phyloP scores from a whole-genome alignment of 2,113 vertebrate genomes.

The Sclerurus mexicanus region DNA sequence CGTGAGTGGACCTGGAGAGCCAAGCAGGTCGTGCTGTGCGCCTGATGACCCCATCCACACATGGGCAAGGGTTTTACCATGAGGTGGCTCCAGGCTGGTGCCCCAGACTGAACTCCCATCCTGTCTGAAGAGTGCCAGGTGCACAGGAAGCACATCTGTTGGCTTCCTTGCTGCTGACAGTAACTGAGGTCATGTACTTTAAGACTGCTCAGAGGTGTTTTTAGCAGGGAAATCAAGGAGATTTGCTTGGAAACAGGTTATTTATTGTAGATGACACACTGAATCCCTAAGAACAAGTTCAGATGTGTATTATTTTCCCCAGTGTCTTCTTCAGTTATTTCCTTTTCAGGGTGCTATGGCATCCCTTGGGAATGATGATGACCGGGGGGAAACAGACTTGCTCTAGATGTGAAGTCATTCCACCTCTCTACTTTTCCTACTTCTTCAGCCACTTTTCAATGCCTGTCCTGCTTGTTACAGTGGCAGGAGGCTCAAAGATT shows the following conservation, averaged over 20 bases:
- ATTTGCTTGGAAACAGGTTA: not conserved
- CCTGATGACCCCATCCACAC: not conserved
- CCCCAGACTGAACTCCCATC: not conserved
- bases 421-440: not conserved
- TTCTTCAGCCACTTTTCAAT: not conserved
- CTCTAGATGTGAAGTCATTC: not conserved
- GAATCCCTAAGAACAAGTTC: not conserved
- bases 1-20: not conserved
- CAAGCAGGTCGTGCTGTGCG: not conserved
- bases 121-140: not conserved
- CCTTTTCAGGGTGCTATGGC: not conserved
- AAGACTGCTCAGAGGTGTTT: fast-evolving
- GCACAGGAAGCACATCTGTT: not conserved
- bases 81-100: not conserved
- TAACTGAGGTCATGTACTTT: not conserved
- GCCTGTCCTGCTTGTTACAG: not conserved
- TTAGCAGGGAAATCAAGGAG: not conserved
- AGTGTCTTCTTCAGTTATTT: not conserved
- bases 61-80: not conserved
- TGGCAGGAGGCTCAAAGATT: not conserved
- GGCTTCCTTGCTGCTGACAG: not conserved
- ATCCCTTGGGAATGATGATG: not conserved
- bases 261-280: not conserved
- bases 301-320: not conserved
- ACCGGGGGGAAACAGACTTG: not conserved